Evolutionary conservation across 1,140 invertebrate species (phyloP).

Genomic region (Ceratosolen solmsi): DNA sequence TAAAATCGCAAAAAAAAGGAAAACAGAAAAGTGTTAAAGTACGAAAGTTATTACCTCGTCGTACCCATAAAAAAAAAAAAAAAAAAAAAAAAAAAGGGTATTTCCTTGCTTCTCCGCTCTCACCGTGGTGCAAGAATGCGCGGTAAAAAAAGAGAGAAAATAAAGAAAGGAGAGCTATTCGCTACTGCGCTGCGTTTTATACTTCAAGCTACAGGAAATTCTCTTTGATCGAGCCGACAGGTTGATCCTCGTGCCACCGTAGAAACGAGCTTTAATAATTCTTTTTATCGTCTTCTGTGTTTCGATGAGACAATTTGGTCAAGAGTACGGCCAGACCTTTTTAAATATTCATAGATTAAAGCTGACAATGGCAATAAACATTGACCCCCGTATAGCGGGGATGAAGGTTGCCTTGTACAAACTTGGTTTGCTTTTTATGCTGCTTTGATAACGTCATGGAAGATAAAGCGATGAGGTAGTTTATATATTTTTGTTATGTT

Average conservation of each 20-base stretch:
- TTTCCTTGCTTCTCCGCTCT: conserved; percentile 29
- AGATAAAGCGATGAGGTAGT: neutral
- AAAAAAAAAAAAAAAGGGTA: conserved; percentile 17
- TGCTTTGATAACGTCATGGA: neutral
- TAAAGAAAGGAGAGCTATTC: conserved; percentile 17
- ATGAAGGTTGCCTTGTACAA: neutral
- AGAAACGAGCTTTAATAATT: conserved; percentile 62
- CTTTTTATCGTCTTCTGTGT: conserved; percentile 57
- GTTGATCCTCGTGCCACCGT: conserved; percentile 44
- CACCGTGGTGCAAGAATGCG: conserved; percentile 39
- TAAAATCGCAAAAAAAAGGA: neutral
- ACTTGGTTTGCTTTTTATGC: neutral
- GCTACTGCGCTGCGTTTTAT: conserved; percentile 33
- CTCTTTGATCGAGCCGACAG: conserved; percentile 55
- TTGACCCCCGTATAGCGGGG: neutral
- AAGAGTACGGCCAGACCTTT: neutral
- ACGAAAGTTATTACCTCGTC: conserved; percentile 47
- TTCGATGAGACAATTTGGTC: conserved; percentile 21
- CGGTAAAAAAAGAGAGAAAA: conserved; percentile 25
- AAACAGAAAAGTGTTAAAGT: conserved; percentile 42
- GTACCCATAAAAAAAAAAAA: conserved; percentile 18
- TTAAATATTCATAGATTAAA: conserved; percentile 41
- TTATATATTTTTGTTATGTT: neutral
- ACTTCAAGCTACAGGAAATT: conserved; percentile 44
- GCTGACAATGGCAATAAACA: conserved; percentile 31